Evolutionary conservation across 2,888 invertebrate genomes (phyloP), one percentile per base, ranked within the genome.

Genomic region (Ctenicera cuprea): DNA sequence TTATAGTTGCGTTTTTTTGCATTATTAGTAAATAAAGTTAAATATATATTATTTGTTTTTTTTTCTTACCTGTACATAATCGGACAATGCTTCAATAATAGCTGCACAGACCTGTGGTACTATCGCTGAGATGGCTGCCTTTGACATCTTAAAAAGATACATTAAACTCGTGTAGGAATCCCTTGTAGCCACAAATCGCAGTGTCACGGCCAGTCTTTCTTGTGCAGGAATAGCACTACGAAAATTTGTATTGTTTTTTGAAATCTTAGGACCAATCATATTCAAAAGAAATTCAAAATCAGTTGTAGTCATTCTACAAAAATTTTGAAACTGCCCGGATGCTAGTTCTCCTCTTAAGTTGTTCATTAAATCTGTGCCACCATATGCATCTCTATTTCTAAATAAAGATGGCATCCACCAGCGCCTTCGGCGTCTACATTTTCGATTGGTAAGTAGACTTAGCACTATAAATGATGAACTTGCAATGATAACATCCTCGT

Each of bases 281-380:
- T 74, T 73, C 18, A 73, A n/a, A 8, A 75, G 38, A 30, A 52
- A 48, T 73, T 61, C 50, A 73, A 43, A 70, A 38, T 50, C 37
- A 9, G 11, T 14, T 22, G 52, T 1, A 20, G 52, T 8, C 22
- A 52, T 22, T 11, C 52, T 18, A 52, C 52, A 52, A 22, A 52
- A 52, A 26, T 52, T 52, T 22, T 52, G 12, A 14, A 26, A 52
- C 16, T 52, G 52, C 11, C 52, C 52, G 16, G 22, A 14, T 22
- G 22, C 48, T 48, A 38, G 16, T 45, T 45, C 45, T 16, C 16
- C n/a, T n/a, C n/a, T 16, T 16, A 45, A 45, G 16, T 45, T 16
- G 16, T 18, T 45, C 16, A 45, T n/a, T 45, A 45, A 45, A 45
- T 16, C 45, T 16, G 16, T 45, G 16, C 16, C 45, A 45, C 45